Evolutionary conservation across 2,113 vertebrate species (phyloP).

Genomic region (Empidonax traillii): DNA sequence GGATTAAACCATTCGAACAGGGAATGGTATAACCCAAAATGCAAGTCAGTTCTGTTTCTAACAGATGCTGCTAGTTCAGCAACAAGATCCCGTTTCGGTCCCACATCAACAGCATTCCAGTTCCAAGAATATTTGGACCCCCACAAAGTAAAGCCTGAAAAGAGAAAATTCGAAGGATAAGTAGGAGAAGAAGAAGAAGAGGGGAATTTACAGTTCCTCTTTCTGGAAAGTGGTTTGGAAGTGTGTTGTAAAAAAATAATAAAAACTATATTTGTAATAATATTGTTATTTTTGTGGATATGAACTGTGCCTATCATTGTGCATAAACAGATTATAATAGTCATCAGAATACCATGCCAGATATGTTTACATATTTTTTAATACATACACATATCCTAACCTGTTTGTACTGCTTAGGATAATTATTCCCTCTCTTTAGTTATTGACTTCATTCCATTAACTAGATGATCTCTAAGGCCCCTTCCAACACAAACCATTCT

Average conservation of each 20-base stretch:
- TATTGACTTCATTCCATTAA: not conserved
- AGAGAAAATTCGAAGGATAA: not conserved
- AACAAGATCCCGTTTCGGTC: constrained; percentile 87
- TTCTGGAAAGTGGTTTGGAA: not conserved
- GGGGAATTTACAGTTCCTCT: not conserved
- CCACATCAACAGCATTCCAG: constrained; percentile 91
- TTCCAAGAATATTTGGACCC: constrained; percentile 92
- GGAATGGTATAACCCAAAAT: constrained; percentile 92
- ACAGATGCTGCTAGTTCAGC: constrained; percentile 82
- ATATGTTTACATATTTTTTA: not conserved
- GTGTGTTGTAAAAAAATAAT: not conserved
- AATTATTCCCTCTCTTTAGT: not conserved
- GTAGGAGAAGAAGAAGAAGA: not conserved
- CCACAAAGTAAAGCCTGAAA: constrained; percentile 93
- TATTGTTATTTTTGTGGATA: not conserved
- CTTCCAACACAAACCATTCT: not conserved
- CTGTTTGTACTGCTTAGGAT: not conserved
- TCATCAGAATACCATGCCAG: not conserved
- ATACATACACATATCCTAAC: not conserved
- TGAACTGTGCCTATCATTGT: not conserved
- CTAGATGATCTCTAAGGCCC: not conserved
- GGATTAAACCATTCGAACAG: constrained; percentile 98
- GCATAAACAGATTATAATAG: not conserved
- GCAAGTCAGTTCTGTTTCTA: constrained; percentile 76
- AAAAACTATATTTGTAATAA: not conserved